Base-by-base conservation (phyloP, 1,140 invertebrate species). In the Araneus ventricosus region DNA sequence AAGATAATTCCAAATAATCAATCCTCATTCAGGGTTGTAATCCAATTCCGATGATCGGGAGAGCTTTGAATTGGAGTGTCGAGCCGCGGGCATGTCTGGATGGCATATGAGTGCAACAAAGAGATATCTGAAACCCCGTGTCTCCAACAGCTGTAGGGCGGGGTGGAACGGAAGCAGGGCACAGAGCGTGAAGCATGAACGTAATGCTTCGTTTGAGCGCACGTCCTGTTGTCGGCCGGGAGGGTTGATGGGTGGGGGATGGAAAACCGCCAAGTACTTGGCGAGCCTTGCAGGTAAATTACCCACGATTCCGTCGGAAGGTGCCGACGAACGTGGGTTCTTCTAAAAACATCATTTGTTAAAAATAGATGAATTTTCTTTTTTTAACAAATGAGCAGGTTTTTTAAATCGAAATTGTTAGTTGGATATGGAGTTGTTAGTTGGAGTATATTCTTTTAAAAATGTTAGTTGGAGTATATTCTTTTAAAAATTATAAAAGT, bases 201-300 rank as follows among this genome's bases (percentile, higher is more conserved):
- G 88, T 80, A 90, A 90, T 70, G 88, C 88, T 90, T 90, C 88
- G 67, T 90, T 90, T 80, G 88, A 90, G 70, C 70, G 88, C 80
- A 90, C 88, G 88, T 79, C 88, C 88, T 90, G 88, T 61, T 67
- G 30, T 61, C 45, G 30, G 82, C 41, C 82, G 82, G 82, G 39
- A 84, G 30, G 52, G n/a, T n/a, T n/a, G n/a, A n/a, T n/a, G n/a
- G n/a, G n/a, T n/a, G n/a, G n/a, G 80, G 41, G n/a, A 84, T 10
- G 24, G 82, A 52, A 30, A 24, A 57, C 41, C 82, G 82, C 82
- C 82, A 84, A 84, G 27, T 84, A n/a, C 82, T 84, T 84, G 82
- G 82, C 82, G 82, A 84, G 27, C 39, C 22, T 52, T 45, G 82
- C 45, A 57, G 82, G 82, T 75, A 75, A 75, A 75, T 75, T 75